Conservation (phyloP, 2,888 invertebrate genomes). For the Drosophila nr. fundita region DNA sequence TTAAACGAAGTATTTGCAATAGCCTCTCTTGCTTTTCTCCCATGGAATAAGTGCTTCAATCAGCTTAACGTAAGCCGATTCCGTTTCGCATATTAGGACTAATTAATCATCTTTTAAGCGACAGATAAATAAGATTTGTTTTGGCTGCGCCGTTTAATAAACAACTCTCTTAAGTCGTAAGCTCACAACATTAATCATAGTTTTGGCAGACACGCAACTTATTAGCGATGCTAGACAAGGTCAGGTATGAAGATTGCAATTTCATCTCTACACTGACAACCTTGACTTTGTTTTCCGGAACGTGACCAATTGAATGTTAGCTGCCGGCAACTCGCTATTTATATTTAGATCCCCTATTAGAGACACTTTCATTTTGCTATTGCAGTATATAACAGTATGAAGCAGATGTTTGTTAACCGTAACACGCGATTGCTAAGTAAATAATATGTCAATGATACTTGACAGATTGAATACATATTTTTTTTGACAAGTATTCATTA, state of each 20-base stretch:
- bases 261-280: slow-evolving; percentile 19
- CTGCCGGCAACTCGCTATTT: slow-evolving; percentile 9
- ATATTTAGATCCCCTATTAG: slow-evolving; percentile 9
- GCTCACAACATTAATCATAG: slow-evolving; percentile 36
- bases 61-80: slow-evolving; percentile 32
- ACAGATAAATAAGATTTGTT: slow-evolving; percentile 6
- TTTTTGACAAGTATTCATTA: background rate
- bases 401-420: background rate
- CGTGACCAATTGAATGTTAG: slow-evolving; percentile 36
- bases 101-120: slow-evolving; percentile 42
- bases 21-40: background rate
- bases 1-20: slow-evolving; percentile 1
- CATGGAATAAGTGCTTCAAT: slow-evolving; percentile 8
- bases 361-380: slow-evolving; percentile 24
- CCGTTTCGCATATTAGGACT: slow-evolving; percentile 31
- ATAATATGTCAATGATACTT: background rate
- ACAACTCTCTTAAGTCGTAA: slow-evolving; percentile 14
- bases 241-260: slow-evolving; percentile 27
- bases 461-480: background rate
- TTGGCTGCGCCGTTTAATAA: slow-evolving; percentile 11
- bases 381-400: background rate
- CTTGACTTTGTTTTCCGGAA: slow-evolving; percentile 48
- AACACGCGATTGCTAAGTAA: slow-evolving; percentile 21
- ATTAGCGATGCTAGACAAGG: slow-evolving; percentile 17
- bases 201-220: slow-evolving; percentile 7